Base-by-base conservation (phyloP, 2,888 invertebrate species). In the Pollenia amentaria region DNA sequence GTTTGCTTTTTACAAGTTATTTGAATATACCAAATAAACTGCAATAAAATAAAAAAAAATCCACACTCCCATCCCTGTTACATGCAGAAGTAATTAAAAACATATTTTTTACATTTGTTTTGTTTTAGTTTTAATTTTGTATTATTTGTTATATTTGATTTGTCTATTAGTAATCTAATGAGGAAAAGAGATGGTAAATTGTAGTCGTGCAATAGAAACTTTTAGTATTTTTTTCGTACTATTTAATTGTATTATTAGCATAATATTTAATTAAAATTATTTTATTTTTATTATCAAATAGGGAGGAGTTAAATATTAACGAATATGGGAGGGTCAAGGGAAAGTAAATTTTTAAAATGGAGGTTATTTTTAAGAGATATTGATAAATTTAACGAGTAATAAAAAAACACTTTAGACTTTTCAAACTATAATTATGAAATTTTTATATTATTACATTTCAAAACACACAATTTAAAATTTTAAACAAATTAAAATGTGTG, bases 201-300 rank as follows among this genome's bases (percentile, higher is more conserved):
- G 46, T 46, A 64, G 8, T 53, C n/a, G 46, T 46, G 70, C 77
- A 55, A 70, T 55, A 70, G 77, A 29, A 73, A 69, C 51, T 12
- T 21, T 18, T n/a, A 14, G 44, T 76, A 53, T 16, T 48, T 46
- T 57, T 83, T 77, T 70, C 46, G 18, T 53, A 77, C 53, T 77
- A 77, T 81, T 85, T 85, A 72, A 81, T 81, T 81, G 46, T 85
- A 51, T 73, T 84, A 85, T 85, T 85, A 77, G 72, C 85, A 77
- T 81, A 81, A 81, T 81, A 73, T 85, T 81, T 77, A 85, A 81
- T 77, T 81, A 73, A 62, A 79, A 60, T n/a, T 51, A 73, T 46
- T 72, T 40, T 11, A 44, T 70, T 44, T 60, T 44, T 12, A 12
- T 55, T n/a, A 1, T 16, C 21, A 51, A 76, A 72, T 11, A 60